Evolutionary conservation across 2,888 invertebrate species (phyloP).

Genomic region (Catocala nupta): DNA sequence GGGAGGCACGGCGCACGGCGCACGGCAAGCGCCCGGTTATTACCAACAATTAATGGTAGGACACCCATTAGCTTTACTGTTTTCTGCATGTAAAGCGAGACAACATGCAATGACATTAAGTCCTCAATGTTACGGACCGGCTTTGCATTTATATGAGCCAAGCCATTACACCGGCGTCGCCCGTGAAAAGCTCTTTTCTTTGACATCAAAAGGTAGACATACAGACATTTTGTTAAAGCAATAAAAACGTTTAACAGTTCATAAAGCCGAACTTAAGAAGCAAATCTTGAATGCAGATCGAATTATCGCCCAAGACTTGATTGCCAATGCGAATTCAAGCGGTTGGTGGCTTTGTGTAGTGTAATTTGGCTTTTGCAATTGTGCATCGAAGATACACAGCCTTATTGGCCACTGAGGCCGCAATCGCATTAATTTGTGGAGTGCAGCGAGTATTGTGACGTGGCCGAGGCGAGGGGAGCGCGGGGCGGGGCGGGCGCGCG

Average conservation of each 20-base stretch:
- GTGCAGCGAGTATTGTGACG: slow-evolving; percentile 74
- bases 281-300: slow-evolving; percentile 26
- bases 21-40: slow-evolving; percentile 33
- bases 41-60: slow-evolving; percentile 38
- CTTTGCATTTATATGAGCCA: slow-evolving; percentile 33
- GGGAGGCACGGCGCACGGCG: slow-evolving; percentile 25
- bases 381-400: slow-evolving; percentile 58
- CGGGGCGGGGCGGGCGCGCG: slow-evolving; percentile 49
- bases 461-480: slow-evolving; percentile 45
- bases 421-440: slow-evolving; percentile 85
- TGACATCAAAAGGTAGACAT: not conserved
- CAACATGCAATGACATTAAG: slow-evolving; percentile 36
- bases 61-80: slow-evolving; percentile 33
- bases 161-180: slow-evolving; percentile 1
- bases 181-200: not conserved
- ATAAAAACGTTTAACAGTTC: slow-evolving; percentile 3
- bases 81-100: slow-evolving; percentile 32
- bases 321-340: slow-evolving; percentile 30
- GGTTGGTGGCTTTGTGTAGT: slow-evolving; percentile 32
- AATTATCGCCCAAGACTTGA: slow-evolving; percentile 33
- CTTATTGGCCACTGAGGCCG: slow-evolving; percentile 71
- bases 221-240: slow-evolving; percentile 4
- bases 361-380: slow-evolving; percentile 54
- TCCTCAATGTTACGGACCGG: slow-evolving; percentile 21
- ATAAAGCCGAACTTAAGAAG: not conserved